These are phyloP conservation scores for Coptodon rendalli DNA, from an alignment of 2,113 vertebrate genomes.

Conservation along the genomic window DNA sequence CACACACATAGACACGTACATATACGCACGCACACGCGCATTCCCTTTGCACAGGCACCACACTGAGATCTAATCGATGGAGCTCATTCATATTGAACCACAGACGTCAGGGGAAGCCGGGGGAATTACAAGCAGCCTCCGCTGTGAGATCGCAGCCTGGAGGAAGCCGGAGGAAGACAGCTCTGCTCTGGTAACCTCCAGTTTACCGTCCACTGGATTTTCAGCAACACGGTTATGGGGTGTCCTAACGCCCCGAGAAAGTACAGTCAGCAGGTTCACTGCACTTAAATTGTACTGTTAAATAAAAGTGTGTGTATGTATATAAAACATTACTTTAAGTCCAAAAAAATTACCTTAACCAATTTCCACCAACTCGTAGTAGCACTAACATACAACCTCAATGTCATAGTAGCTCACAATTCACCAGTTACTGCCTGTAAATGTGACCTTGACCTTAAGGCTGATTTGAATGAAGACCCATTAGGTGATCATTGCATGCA, in stretches of 20 bases:
- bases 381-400: background rate
- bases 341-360: background rate
- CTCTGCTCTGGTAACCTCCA: background rate
- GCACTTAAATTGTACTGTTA: background rate
- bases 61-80: constrained; percentile 62
- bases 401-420: background rate
- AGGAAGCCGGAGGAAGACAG: constrained; percentile 34
- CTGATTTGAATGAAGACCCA: background rate
- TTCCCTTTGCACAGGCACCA: constrained; percentile 16
- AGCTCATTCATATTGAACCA: constrained; percentile 67
- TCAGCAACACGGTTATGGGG: background rate
- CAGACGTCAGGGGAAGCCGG: constrained; percentile 57
- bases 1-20: background rate
- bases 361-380: background rate
- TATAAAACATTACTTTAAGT: background rate
- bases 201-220: constrained; percentile 1
- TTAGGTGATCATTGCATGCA: background rate
- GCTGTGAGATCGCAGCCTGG: constrained; percentile 47
- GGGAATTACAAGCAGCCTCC: constrained; percentile 64
- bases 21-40: background rate
- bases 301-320: background rate
- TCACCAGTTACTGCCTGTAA: background rate
- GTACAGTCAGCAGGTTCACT: background rate
- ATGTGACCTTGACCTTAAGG: background rate
- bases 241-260: background rate